A percentile compares a stretch with the other conserved stretches of the same genome.
Conservation (phyloP, 1,140 invertebrate genomes). For the Drosophila teissieri region DNA sequence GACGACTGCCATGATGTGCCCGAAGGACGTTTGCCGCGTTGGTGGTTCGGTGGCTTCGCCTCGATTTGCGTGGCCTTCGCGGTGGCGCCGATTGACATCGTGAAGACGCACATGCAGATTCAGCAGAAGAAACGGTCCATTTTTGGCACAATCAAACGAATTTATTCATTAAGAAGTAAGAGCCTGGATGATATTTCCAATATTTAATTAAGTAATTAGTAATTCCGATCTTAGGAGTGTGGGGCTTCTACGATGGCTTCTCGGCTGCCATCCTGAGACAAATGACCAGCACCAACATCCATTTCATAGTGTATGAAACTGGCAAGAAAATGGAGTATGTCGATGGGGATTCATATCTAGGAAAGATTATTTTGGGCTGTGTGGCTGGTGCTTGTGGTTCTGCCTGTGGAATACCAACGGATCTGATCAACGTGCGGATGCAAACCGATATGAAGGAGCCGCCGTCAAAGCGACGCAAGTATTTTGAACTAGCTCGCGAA, state of each 20-base stretch:
- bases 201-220: background rate
- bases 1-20: slow-evolving; percentile 1
- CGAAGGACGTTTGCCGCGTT: slow-evolving; percentile 24
- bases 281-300: slow-evolving; percentile 97
- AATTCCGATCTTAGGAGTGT: slow-evolving; percentile 86
- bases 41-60: slow-evolving; percentile 56
- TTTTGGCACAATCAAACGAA: background rate
- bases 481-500: background rate
- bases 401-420: slow-evolving; percentile 91
- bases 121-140: slow-evolving; percentile 13
- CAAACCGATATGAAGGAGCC: slow-evolving; percentile 98
- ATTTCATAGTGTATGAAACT: slow-evolving; percentile 98
- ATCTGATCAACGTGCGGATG: slow-evolving; percentile 99
- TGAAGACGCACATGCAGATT: slow-evolving; percentile 59
- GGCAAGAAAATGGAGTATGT: slow-evolving; percentile 87
- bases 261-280: slow-evolving; percentile 97
- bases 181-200: background rate
- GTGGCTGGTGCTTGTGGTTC: slow-evolving; percentile 91
- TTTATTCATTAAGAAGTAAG: background rate
- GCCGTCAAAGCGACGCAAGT: slow-evolving; percentile 81
- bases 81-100: slow-evolving; percentile 43
- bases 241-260: slow-evolving; percentile 97
- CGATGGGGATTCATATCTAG: slow-evolving; percentile 85
- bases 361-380: slow-evolving; percentile 91
- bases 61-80: slow-evolving; percentile 34